phyloP scores from a whole-genome alignment of 2,888 invertebrate genomes.

The Dorcus hopei region DNA sequence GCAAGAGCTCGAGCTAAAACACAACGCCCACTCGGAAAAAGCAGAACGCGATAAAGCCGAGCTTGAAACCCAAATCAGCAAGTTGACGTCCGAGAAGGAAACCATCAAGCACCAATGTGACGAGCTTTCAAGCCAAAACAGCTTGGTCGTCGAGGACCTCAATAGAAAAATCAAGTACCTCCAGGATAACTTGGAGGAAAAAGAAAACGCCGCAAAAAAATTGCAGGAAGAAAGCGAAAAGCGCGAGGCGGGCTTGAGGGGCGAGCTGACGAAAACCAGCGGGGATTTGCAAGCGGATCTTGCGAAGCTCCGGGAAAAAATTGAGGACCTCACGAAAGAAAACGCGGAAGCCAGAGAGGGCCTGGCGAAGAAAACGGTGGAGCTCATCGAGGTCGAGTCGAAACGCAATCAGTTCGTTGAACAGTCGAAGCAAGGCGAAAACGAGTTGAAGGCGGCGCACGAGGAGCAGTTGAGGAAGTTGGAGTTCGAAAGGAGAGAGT shows the following conservation, averaged over 20 bases:
- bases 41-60: slow-evolving; percentile 43
- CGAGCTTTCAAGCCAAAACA: slow-evolving; percentile 40
- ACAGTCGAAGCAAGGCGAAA: slow-evolving; percentile 33
- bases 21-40: slow-evolving; percentile 30
- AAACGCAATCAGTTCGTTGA: slow-evolving; percentile 50
- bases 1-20: slow-evolving; percentile 30
- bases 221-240: slow-evolving; percentile 48
- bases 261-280: slow-evolving; percentile 51
- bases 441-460: slow-evolving; percentile 12
- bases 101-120: slow-evolving; percentile 45
- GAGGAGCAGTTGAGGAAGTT: slow-evolving; percentile 24
- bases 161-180: slow-evolving; percentile 22
- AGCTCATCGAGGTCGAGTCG: slow-evolving; percentile 25
- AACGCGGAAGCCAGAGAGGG: slow-evolving; percentile 27
- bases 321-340: slow-evolving; percentile 22
- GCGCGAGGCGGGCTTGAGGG: slow-evolving; percentile 35
- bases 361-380: slow-evolving; percentile 30
- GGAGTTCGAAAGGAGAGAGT: slow-evolving; percentile 49
- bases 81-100: slow-evolving; percentile 43
- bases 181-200: slow-evolving; percentile 49
- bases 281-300: slow-evolving; percentile 42
- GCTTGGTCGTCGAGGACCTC: slow-evolving; percentile 40
- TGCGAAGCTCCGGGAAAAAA: slow-evolving; percentile 19
- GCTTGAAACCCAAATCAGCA: slow-evolving; percentile 36
- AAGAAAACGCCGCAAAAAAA: slow-evolving; percentile 50